These are phyloP conservation scores for Drosophila rellima DNA, from an alignment of 2,888 invertebrate genomes.

Conservation along the genomic window DNA sequence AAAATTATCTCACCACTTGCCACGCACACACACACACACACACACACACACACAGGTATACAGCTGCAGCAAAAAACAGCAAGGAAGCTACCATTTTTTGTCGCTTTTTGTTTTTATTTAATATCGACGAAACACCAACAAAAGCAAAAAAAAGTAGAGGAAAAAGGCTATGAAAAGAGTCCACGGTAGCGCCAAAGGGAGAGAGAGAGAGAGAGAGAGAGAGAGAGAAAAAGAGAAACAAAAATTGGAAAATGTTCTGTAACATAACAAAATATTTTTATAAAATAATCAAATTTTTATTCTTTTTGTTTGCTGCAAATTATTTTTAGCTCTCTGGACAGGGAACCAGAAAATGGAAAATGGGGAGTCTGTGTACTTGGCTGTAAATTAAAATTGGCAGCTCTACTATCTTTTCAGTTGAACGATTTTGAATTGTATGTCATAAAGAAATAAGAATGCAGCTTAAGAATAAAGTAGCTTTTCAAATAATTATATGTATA, in stretches of 20 bases:
- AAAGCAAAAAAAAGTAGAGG: constrained; percentile 30
- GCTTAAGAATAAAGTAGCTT: neutral
- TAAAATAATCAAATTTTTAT: constrained; percentile 77
- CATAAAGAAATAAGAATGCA: neutral
- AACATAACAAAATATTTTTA: constrained; percentile 78
- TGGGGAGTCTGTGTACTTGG: neutral
- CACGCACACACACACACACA: constrained; percentile 18
- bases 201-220: neutral
- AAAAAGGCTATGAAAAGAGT: constrained; percentile 4
- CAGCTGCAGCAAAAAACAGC: constrained; percentile 28
- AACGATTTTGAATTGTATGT: neutral
- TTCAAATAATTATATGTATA: too few relatives aligned
- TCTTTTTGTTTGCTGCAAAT: constrained; percentile 65
- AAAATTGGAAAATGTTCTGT: constrained; percentile 67
- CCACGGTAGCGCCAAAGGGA: neutral
- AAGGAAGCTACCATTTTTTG: constrained; percentile 51
- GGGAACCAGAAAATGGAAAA: neutral
- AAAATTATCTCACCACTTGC: constrained; percentile 31
- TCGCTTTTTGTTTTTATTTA: constrained; percentile 75
- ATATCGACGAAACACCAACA: constrained; percentile 67
- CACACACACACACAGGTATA: constrained; percentile 42
- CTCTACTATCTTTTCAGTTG: constrained; percentile 17
- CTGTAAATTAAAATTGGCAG: constrained; percentile 60
- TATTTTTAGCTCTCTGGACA: constrained; percentile 55
- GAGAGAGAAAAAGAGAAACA: constrained; percentile 2